A percentile compares a stretch with the other conserved stretches of the same genome.
These are phyloP conservation scores for Papilio machaon DNA, from an alignment of 1,140 invertebrate genomes.

Conservation along the genomic window DNA sequence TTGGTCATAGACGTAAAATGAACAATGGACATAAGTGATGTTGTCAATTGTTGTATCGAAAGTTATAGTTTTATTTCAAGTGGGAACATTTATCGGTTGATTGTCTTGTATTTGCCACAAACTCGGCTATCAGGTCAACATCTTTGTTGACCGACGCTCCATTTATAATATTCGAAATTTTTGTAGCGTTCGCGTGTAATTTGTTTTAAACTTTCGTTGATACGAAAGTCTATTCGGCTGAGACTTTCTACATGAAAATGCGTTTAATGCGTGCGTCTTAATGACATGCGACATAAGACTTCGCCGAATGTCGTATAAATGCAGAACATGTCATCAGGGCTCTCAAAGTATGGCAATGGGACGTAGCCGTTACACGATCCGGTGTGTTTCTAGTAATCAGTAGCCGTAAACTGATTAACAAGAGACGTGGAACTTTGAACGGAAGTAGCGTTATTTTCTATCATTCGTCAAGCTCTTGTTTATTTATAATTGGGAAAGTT, in stretches of 20 bases:
- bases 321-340: slow-evolving; percentile 30
- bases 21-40: not conserved
- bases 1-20: not conserved
- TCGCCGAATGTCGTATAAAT: slow-evolving; percentile 24
- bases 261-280: slow-evolving; percentile 36
- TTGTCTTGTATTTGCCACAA: slow-evolving; percentile 2
- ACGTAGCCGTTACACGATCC: slow-evolving; percentile 6
- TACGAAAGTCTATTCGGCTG: slow-evolving; percentile 26
- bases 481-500: not conserved
- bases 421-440: not conserved
- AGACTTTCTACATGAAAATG: slow-evolving; percentile 36
- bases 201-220: slow-evolving; percentile 36
- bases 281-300: slow-evolving; percentile 36
- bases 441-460: slow-evolving; percentile 16
- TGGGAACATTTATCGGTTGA: not conserved
- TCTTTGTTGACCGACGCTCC: not conserved
- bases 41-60: not conserved
- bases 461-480: not conserved
- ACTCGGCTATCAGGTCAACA: slow-evolving; percentile 27
- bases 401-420: slow-evolving; percentile 19
- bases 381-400: slow-evolving; percentile 31
- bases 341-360: slow-evolving; percentile 26
- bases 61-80: not conserved
- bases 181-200: slow-evolving; percentile 20
- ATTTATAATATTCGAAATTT: slow-evolving; percentile 25